Conservation (phyloP, 2,797 vertebrate genomes). For the Ceryle rudis region DNA sequence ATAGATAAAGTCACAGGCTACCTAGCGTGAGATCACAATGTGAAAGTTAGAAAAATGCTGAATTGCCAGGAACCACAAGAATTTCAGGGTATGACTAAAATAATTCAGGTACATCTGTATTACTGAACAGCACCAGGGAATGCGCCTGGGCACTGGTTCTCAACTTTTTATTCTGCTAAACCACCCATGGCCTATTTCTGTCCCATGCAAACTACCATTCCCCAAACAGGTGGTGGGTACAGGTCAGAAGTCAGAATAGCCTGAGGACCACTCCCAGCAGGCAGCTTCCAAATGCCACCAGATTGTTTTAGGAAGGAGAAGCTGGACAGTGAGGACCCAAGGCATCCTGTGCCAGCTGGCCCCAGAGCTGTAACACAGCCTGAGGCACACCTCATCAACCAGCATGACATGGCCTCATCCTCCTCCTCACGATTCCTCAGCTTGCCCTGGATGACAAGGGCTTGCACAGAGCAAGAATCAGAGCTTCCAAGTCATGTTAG, state of each 20-base stretch:
- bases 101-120: neutral
- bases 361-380: fast-evolving
- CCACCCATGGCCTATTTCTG: fast-evolving
- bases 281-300: neutral
- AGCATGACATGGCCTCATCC: neutral
- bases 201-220: neutral
- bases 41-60: neutral
- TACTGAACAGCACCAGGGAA: neutral
- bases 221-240: neutral
- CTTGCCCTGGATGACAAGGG: neutral
- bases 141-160: neutral
- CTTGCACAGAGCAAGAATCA: neutral
- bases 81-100: neutral
- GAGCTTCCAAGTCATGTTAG: neutral
- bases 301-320: neutral
- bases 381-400: fast-evolving
- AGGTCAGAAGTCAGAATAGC: neutral
- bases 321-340: neutral
- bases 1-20: neutral
- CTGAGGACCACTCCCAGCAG: neutral
- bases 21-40: neutral
- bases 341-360: neutral
- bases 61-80: neutral
- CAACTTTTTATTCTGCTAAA: neutral
- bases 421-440: neutral